Evolutionary conservation across 2,888 invertebrate species (phyloP), one percentile per base, ranked within the genome.

Genomic region (Polyommatus icarus): DNA sequence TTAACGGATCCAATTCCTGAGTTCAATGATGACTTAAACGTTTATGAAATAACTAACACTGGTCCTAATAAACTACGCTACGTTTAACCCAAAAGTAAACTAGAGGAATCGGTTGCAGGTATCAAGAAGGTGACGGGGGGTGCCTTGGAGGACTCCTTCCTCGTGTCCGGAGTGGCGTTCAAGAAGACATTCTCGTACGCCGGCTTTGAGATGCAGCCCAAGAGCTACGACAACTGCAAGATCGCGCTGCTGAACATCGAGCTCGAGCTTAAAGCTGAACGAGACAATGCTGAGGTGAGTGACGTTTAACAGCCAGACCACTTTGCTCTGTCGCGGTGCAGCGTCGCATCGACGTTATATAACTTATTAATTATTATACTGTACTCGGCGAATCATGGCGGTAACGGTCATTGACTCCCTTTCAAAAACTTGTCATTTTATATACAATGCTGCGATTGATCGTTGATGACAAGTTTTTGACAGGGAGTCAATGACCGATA

Each of bases 151-250:
- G 99, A 99, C 83, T 99, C 99, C 0, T 94, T 96, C 85, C 94
- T 99, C 5, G 97, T 99, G 0, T 96, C 97, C 6, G 99, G 99
- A 18, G 99, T 99, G 0, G 99, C 99, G 0, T 99, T 99, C 91
- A 99, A 99, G 93, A 99, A 99, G 93, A 99, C 99, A 0, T 99
- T 99, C 95, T 99, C 99, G 0, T 99, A 99, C 88, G 99, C 99
- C 82, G 99, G 99, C 12, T 99, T 99, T 89, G 99, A 99, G 94
- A 99, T 99, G 99, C 99, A 99, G 87, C 99, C 98, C 0, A 99
- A 99, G 93, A 95, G 95, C 32, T 99, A 99, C 87, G 89, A 95
- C 18, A 95, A 97, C 81, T 99, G 99, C 84, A 98, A 97, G 94
- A 99, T 99, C 81, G 99, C 99, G 0, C 90, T 99, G 54, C 95